phyloP scores from a whole-genome alignment of 2,888 invertebrate genomes.

The Cryptocephalus moraei region DNA sequence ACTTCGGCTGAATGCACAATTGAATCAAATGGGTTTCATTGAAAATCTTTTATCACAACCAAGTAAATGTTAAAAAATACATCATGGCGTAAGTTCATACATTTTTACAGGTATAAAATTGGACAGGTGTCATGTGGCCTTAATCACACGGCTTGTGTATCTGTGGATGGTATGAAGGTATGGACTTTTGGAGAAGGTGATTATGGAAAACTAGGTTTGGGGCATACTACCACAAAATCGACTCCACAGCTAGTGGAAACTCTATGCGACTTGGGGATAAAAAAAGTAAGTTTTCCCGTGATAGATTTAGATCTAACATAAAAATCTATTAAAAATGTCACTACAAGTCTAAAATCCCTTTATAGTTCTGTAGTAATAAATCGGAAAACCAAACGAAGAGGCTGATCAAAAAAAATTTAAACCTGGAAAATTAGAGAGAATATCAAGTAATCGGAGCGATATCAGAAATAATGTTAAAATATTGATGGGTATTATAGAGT shows the following conservation, averaged over 20 bases:
- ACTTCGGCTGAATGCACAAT: no score
- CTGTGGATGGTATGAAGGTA: conserved; percentile 45
- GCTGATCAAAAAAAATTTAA: no score
- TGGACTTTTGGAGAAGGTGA: conserved; percentile 60
- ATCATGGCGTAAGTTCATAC: neutral
- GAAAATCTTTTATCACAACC: no score
- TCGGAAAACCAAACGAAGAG: no score
- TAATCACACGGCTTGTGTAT: conserved; percentile 52
- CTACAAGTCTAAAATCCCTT: no score
- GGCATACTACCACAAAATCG: conserved; percentile 38
- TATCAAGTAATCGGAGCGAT: no score
- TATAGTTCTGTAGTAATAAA: no score
- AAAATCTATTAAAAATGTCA: neutral
- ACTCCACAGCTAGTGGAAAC: conserved; percentile 45
- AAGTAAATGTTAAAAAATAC: neutral
- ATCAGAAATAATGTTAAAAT: no score
- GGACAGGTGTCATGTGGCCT: conserved; percentile 46
- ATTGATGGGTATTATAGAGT: no score
- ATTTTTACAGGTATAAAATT: conserved; percentile 34
- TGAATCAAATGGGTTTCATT: no score
- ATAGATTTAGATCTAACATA: neutral
- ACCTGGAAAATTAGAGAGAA: no score
- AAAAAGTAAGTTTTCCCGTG: conserved; percentile 33
- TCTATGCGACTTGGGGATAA: conserved; percentile 44
- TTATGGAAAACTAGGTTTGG: conserved; percentile 47